These are phyloP conservation scores for Cichlasoma orientale DNA, from an alignment of 2,797 vertebrate species.

Conservation along the genomic window DNA sequence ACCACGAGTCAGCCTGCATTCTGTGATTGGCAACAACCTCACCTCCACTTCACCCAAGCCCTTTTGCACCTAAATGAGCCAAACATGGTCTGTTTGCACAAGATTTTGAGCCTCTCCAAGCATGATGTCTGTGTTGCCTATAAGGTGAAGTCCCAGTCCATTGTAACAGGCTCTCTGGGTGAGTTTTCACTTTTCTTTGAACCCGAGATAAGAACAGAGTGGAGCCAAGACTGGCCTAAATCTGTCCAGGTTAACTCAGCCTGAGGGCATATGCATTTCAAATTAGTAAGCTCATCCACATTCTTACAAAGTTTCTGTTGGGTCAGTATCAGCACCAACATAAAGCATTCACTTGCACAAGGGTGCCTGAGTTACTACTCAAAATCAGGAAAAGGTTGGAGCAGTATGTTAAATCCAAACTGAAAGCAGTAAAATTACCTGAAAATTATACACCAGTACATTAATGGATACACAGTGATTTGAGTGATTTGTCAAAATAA, in stretches of 20 bases:
- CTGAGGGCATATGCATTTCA: background rate
- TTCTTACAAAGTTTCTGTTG: background rate
- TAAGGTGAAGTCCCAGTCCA: background rate
- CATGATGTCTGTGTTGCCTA: background rate
- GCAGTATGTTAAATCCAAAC: background rate
- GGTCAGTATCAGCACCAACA: background rate
- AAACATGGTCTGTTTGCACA: background rate
- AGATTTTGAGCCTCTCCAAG: background rate
- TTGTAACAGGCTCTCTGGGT: background rate
- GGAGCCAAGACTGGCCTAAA: background rate
- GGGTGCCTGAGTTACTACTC: background rate
- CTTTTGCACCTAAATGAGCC: background rate
- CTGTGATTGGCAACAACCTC: background rate
- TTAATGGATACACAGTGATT: background rate
- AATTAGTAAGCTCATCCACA: background rate
- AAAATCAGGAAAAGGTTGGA: background rate
- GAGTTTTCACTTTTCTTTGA: background rate
- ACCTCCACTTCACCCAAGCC: background rate
- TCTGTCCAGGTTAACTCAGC: background rate
- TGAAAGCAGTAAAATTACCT: background rate
- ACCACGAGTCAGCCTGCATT: background rate
- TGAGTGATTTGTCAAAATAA: background rate
- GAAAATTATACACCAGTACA: no score
- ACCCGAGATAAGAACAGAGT: background rate
- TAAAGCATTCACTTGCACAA: background rate